Evolutionary conservation across 2,113 vertebrate species (phyloP), one percentile per base, ranked within the genome.

Genomic region (Thunnus maccoyii): DNA sequence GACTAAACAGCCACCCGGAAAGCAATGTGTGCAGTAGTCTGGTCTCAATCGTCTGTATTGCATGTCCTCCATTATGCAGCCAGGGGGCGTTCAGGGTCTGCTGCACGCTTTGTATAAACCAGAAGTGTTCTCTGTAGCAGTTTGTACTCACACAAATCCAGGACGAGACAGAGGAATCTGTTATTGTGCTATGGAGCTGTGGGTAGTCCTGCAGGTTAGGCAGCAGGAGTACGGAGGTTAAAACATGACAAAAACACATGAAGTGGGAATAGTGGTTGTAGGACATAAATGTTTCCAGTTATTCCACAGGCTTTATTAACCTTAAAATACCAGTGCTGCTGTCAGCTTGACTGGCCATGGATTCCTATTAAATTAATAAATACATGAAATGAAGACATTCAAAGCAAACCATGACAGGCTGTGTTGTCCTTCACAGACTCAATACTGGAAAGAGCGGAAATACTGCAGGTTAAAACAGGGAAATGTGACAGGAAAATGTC

Each of bases 301-400:
- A 72, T 20, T 78, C 66, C 66, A 69, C 76, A 76, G 66, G 79
- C 18, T 63, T 72, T 15, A 41, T 75, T 18, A 54, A 47, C 63
- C 46, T 12, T 50, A 64, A 73, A 77, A 60, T 41, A 30, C 22
- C 60, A 76, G 77, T 48, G 62, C 18, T 72, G 25, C 69, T 16
- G 16, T 66, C 73, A 57, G 48, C 44, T 25, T 15, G 3, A 30
- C 27, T 30, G 4, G 22, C 20, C 16, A 32, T 16, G 27, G 56
- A 63, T 72, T 50, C 20, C 72, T 25, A 63, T 68, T 60, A 57
- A 84, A 83, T 76, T 50, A 83, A 83, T 60, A 84, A 72, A 78
- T 51, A 78, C 73, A 78, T 18, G 16, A 83, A 62, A 61, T 48
- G n/a, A 48, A 47, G 61, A 79, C 76, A 63, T 62, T 60, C 18